Conservation (phyloP, 2,113 vertebrate species). For the Puntigrus tetrazona region DNA sequence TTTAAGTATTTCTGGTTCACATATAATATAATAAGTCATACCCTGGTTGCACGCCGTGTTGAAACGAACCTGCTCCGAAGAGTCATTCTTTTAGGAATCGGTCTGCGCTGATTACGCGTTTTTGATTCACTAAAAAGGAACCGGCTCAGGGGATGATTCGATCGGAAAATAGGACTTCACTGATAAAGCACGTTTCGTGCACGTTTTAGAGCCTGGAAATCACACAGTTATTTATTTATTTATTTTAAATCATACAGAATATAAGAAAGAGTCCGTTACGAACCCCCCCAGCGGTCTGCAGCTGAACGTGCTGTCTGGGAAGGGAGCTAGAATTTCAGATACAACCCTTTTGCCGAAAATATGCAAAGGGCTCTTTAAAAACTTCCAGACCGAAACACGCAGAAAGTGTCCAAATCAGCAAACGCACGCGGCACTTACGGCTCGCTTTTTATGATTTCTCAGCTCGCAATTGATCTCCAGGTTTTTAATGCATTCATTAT, state of each 20-base stretch:
- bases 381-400: conserved; percentile 53
- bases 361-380: conserved; percentile 59
- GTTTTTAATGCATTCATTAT: conserved; percentile 93
- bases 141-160: background rate
- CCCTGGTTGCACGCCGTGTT: background rate
- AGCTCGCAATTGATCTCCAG: conserved; percentile 86
- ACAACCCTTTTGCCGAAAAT: conserved; percentile 43
- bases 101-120: background rate
- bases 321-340: conserved; percentile 20
- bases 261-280: background rate
- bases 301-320: background rate
- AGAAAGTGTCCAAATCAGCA: conserved; percentile 72
- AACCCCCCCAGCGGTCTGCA: conserved; percentile 17
- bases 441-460: conserved; percentile 84
- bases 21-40: background rate
- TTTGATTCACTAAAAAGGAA: conserved; percentile 14
- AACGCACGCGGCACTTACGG: conserved; percentile 76
- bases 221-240: background rate
- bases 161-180: background rate
- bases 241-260: background rate
- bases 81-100: background rate
- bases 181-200: background rate
- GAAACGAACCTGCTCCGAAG: background rate
- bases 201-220: background rate
- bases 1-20: background rate